phyloP scores from a whole-genome alignment of 2,888 invertebrate genomes.

The Lutraria lutraria region DNA sequence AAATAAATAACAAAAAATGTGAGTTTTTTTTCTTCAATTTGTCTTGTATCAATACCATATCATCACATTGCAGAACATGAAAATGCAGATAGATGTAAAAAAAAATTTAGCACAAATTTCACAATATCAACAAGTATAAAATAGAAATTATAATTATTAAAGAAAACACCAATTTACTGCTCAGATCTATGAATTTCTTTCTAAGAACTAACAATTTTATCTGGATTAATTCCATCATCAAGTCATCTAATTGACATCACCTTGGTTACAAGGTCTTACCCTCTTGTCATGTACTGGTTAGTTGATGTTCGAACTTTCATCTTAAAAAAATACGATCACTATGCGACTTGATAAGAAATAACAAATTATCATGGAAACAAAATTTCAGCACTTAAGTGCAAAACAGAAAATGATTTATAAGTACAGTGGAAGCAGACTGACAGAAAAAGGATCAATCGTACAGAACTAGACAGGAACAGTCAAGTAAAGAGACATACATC shows the following conservation, averaged over 20 bases:
- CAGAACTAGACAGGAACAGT: not conserved
- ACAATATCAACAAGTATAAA: slow-evolving; percentile 2
- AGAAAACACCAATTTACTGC: not conserved
- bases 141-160: not conserved
- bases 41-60: slow-evolving; percentile 4
- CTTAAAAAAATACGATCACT: not conserved
- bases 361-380: not conserved
- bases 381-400: not conserved
- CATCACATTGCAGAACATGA: slow-evolving; percentile 6
- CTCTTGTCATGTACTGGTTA: not conserved
- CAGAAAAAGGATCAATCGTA: not conserved
- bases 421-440: not conserved
- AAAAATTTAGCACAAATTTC: slow-evolving; percentile 8
- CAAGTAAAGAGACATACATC: not conserved
- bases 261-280: not conserved
- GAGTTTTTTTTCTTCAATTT: slow-evolving; percentile 1
- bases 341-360: not conserved
- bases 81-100: not conserved
- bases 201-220: not conserved
- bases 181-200: not conserved
- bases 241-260: not conserved
- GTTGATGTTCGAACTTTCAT: not conserved
- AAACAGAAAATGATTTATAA: not conserved
- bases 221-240: not conserved
- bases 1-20: slow-evolving; percentile 16